phyloP scores from a whole-genome alignment of 1,140 invertebrate genomes.

The Hormaphis cornu region DNA sequence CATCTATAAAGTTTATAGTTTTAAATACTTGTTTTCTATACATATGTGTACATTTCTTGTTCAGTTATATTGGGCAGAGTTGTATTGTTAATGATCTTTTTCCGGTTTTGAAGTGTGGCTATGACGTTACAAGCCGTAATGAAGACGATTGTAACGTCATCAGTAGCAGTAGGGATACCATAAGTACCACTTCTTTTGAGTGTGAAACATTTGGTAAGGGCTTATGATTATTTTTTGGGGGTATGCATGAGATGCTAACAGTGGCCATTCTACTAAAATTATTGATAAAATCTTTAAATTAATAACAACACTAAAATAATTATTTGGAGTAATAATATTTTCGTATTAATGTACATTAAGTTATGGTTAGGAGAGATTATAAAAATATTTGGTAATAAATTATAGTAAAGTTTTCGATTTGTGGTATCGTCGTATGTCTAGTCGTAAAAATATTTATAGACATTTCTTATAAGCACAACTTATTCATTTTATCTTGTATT shows the following conservation, averaged over 20 bases:
- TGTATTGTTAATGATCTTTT: conserved; percentile 84
- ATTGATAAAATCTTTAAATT: not conserved
- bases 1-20: not conserved
- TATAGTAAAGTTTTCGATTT: no score
- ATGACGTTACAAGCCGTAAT: conserved; percentile 7
- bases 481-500: no score
- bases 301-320: no score
- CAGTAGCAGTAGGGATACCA: conserved; percentile 10
- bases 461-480: no score
- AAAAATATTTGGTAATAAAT: no score
- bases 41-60: conserved; percentile 37
- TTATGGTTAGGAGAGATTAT: no score
- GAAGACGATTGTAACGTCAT: conserved; percentile 11
- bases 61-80: conserved; percentile 83
- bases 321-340: no score
- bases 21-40: not conserved
- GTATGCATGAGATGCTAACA: conserved; percentile 15
- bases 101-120: conserved; percentile 51
- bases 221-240: not conserved
- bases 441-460: no score
- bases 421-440: no score
- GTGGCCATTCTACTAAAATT: not conserved
- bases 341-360: no score
- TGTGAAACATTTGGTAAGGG: conserved; percentile 31
- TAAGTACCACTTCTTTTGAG: conserved; percentile 23